A percentile compares a stretch with the other conserved stretches of the same genome.
These are phyloP conservation scores for Petrocephalus microphthalmus DNA, from an alignment of 2,113 vertebrate species.

Conservation along the genomic window DNA sequence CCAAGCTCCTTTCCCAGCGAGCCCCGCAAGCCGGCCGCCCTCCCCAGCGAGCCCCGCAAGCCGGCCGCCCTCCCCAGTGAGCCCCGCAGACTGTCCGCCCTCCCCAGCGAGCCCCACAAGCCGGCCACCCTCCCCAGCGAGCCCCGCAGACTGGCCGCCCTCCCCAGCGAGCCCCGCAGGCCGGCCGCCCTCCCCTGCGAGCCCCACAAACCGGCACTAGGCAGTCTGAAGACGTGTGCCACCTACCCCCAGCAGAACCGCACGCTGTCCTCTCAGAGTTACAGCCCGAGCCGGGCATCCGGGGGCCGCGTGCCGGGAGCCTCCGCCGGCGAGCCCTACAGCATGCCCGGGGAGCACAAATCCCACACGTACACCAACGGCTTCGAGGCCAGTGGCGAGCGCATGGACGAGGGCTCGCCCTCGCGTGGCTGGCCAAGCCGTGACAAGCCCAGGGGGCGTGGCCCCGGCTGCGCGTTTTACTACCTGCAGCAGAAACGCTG, in stretches of 20 bases:
- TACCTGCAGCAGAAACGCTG: constrained; percentile 88
- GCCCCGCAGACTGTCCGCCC: constrained; percentile 36
- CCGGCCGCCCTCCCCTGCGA: constrained; percentile 79
- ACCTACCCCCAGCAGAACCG: constrained; percentile 97
- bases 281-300: constrained; percentile 81
- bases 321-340: constrained; percentile 72
- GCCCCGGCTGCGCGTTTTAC: constrained; percentile 72
- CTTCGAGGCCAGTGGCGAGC: constrained; percentile 76
- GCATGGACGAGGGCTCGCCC: constrained; percentile 78
- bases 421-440: constrained; percentile 71
- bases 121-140: constrained; percentile 33
- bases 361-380: constrained; percentile 92
- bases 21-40: constrained; percentile 35
- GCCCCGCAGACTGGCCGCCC: constrained; percentile 36
- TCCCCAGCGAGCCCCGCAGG: constrained; percentile 78
- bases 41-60: background rate
- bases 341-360: constrained; percentile 81
- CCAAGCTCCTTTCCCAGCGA: constrained; percentile 38
- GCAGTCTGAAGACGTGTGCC: constrained; percentile 87
- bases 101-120: background rate
- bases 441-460: constrained; percentile 77
- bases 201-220: constrained; percentile 74
- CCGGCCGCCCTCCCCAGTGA: constrained; percentile 34
- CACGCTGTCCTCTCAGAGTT: constrained; percentile 90
- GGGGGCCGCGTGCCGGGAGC: constrained; percentile 75